These are phyloP conservation scores for Trissolcus basalis DNA, from an alignment of 1,140 invertebrate genomes.

Conservation along the genomic window DNA sequence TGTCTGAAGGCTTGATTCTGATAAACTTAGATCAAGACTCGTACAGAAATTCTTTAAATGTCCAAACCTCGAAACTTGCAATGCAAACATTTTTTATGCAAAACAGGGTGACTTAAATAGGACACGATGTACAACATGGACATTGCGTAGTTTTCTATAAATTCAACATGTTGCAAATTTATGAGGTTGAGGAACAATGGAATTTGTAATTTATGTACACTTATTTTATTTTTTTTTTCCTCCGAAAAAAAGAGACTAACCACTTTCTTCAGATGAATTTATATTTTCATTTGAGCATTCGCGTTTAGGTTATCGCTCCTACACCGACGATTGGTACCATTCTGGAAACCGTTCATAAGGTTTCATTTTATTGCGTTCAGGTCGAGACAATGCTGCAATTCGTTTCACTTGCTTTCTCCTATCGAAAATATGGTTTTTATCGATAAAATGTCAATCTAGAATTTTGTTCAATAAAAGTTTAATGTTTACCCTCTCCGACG, in stretches of 20 bases:
- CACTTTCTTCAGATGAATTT: too few species aligned
- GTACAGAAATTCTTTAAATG: conserved; percentile 47
- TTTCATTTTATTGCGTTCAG: conserved; percentile 4
- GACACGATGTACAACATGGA: background rate
- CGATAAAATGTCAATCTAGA: too few species aligned
- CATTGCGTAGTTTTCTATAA: too few species aligned
- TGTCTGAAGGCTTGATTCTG: conserved; percentile 43
- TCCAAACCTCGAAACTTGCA: conserved; percentile 50
- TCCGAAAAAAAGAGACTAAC: too few species aligned
- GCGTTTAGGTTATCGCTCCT: conserved; percentile 13
- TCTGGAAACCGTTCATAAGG: conserved; percentile 5
- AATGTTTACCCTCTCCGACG: too few species aligned
- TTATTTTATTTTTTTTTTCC: conserved; percentile 1
- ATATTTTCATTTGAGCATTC: conserved; percentile 20
- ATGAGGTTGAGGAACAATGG: conserved; percentile 34
- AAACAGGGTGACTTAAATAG: conserved; percentile 9
- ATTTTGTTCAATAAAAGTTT: too few species aligned
- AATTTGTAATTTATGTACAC: conserved; percentile 23
- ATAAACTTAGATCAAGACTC: conserved; percentile 41
- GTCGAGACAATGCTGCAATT: conserved; percentile 42
- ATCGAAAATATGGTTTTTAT: background rate
- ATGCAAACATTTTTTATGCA: conserved; percentile 28
- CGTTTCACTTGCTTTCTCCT: background rate
- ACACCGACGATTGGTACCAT: conserved; percentile 27
- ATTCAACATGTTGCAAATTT: conserved; percentile 31